Percentiles rank a stretch among this genome's conserved stretches.
Conservation (phyloP, 2,113 vertebrate species). For the Ceyx margarethae region DNA sequence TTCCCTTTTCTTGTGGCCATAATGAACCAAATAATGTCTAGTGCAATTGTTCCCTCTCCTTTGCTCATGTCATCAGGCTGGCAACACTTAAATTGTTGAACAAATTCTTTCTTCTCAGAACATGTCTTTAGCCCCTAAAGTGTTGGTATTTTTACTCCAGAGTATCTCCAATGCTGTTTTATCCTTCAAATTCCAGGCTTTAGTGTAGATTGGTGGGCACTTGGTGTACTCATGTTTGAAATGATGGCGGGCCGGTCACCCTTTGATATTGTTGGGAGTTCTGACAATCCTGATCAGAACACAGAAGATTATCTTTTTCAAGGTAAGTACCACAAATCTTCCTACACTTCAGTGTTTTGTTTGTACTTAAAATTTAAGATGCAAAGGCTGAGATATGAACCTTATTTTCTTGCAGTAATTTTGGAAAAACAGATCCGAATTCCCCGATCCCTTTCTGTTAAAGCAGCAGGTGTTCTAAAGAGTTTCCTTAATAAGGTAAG, state of each 20-base stretch:
- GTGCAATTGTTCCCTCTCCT: neutral
- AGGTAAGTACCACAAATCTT: constrained; percentile 73
- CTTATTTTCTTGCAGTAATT: constrained; percentile 84
- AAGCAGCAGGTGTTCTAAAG: constrained; percentile 97
- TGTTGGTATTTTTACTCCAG: neutral
- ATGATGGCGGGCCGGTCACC: constrained; percentile 99
- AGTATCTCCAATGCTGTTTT: neutral
- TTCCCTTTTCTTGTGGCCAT: neutral
- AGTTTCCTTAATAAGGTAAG: constrained; percentile 98
- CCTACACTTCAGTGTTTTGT: neutral
- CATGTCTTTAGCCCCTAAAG: neutral
- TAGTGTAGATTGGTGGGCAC: constrained; percentile 99
- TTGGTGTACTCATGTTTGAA: constrained; percentile 98
- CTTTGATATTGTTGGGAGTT: constrained; percentile 96
- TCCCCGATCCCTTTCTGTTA: constrained; percentile 95
- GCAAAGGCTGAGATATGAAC: neutral
- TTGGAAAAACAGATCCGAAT: constrained; percentile 99
- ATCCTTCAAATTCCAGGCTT: constrained; percentile 79
- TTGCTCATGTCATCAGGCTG: neutral
- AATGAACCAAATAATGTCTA: neutral
- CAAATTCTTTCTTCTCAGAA: neutral
- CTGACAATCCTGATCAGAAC: constrained; percentile 98
- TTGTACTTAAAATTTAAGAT: neutral
- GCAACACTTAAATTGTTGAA: neutral
- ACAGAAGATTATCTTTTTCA: constrained; percentile 99